These are phyloP conservation scores for Rhinoderma darwinii DNA, from an alignment of 2,113 vertebrate genomes.

Conservation along the genomic window DNA sequence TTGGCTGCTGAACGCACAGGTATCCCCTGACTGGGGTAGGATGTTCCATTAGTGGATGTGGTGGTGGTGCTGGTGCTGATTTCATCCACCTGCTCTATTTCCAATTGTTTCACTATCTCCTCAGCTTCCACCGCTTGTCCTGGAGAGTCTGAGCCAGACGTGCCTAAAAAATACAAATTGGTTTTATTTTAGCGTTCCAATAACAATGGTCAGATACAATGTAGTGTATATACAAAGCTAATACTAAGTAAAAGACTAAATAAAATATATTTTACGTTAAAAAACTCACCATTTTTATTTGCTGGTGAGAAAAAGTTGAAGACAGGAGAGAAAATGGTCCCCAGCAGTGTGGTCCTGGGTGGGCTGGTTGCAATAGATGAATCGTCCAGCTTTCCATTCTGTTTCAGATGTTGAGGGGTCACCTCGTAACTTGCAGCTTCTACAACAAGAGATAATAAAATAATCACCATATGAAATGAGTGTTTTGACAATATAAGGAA, in stretches of 20 bases:
- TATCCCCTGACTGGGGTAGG: constrained; percentile 72
- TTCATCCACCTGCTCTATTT: constrained; percentile 92
- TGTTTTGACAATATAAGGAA: no score
- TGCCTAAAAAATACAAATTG: constrained; percentile 74
- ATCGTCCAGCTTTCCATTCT: constrained; percentile 92
- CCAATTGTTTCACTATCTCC: constrained; percentile 94
- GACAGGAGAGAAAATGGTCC: constrained; percentile 97
- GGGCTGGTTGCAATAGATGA: constrained; percentile 81
- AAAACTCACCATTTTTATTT: constrained; percentile 90
- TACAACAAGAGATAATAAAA: constrained; percentile 56
- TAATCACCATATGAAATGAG: neutral
- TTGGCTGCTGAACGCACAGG: constrained; percentile 75
- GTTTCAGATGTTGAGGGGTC: constrained; percentile 88
- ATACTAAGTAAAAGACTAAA: neutral
- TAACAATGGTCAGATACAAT: neutral
- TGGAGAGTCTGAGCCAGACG: constrained; percentile 90
- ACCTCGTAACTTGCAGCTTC: constrained; percentile 90
- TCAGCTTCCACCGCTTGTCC: constrained; percentile 93
- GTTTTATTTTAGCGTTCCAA: neutral
- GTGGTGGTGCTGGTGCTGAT: constrained; percentile 84
- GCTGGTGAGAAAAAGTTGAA: constrained; percentile 98
- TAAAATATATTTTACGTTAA: neutral
- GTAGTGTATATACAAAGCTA: neutral
- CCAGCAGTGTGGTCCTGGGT: constrained; percentile 89
- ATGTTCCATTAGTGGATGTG: constrained; percentile 80